Conservation (phyloP, 2,888 invertebrate species). For the Caenorhabditis wallacei region DNA sequence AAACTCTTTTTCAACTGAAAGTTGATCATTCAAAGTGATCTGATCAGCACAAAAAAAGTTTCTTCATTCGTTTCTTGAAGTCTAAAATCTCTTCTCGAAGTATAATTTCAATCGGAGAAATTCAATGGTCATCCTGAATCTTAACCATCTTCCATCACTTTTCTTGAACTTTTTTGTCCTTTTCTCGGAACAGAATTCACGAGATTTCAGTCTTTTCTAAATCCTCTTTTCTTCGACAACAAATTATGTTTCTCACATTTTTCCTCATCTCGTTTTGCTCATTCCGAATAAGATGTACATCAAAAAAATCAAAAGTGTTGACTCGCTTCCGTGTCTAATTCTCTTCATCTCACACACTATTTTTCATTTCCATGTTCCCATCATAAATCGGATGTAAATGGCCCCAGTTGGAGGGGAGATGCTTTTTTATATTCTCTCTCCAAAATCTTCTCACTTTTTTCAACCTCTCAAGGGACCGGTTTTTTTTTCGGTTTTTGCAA, state of each 20-base stretch:
- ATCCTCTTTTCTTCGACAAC: not conserved
- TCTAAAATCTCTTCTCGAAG: no score
- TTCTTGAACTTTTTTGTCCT: not conserved
- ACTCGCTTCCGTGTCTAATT: slow-evolving; percentile 35
- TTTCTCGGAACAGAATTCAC: not conserved
- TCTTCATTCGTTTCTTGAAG: no score
- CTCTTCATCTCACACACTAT: slow-evolving; percentile 34
- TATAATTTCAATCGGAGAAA: no score
- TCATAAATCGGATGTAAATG: slow-evolving; percentile 59
- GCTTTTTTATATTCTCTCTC: slow-evolving; percentile 11
- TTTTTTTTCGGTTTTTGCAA: slow-evolving; percentile 25
- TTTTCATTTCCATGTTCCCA: slow-evolving; percentile 45
- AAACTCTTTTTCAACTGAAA: no score
- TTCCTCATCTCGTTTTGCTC: slow-evolving; percentile 16
- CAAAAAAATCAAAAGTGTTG: slow-evolving; percentile 36
- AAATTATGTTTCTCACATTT: slow-evolving; percentile 19
- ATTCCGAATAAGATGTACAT: slow-evolving; percentile 21
- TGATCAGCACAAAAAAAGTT: no score
- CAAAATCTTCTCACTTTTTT: slow-evolving; percentile 33
- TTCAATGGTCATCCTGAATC: no score
- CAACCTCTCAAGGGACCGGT: slow-evolving; percentile 22
- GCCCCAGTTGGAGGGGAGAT: slow-evolving; percentile 30
- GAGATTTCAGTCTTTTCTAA: not conserved
- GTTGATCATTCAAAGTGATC: no score
- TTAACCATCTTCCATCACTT: no score